phyloP scores from a whole-genome alignment of 2,888 invertebrate species.

The Cybosia mesomella region DNA sequence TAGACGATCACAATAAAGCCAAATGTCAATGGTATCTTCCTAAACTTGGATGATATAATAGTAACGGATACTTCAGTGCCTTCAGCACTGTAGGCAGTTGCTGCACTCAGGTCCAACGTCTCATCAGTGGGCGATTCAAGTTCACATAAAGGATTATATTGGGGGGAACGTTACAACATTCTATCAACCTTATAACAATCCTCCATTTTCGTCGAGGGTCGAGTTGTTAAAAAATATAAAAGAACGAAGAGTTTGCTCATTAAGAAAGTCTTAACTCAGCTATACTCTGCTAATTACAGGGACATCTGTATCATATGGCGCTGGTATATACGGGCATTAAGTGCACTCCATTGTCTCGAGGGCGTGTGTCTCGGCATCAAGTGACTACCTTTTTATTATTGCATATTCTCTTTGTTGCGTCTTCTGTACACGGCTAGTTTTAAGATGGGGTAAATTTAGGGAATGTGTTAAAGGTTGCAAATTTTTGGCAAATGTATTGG shows the following conservation, averaged over 20 bases:
- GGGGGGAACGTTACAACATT: too few relatives aligned
- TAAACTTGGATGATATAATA: too few relatives aligned
- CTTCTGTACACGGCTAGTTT: conserved; percentile 31
- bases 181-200: too few relatives aligned
- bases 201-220: too few relatives aligned
- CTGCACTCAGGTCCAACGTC: too few relatives aligned
- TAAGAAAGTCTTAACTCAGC: conserved; percentile 48
- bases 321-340: conserved; percentile 75
- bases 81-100: too few relatives aligned
- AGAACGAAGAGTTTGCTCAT: conserved; percentile 46
- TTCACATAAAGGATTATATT: too few relatives aligned
- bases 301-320: conserved; percentile 64
- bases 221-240: neutral
- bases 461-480: neutral
- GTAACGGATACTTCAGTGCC: too few relatives aligned
- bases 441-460: neutral
- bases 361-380: conserved; percentile 79
- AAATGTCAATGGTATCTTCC: too few relatives aligned
- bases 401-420: conserved; percentile 64
- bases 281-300: conserved; percentile 64
- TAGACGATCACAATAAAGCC: too few relatives aligned
- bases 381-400: conserved; percentile 78
- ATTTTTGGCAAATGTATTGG: neutral
- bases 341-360: conserved; percentile 79
- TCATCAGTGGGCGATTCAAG: too few relatives aligned